These are phyloP conservation scores for Eonycteris spelaea DNA, from an alignment of 2,113 vertebrate species.

Conservation along the genomic window DNA sequence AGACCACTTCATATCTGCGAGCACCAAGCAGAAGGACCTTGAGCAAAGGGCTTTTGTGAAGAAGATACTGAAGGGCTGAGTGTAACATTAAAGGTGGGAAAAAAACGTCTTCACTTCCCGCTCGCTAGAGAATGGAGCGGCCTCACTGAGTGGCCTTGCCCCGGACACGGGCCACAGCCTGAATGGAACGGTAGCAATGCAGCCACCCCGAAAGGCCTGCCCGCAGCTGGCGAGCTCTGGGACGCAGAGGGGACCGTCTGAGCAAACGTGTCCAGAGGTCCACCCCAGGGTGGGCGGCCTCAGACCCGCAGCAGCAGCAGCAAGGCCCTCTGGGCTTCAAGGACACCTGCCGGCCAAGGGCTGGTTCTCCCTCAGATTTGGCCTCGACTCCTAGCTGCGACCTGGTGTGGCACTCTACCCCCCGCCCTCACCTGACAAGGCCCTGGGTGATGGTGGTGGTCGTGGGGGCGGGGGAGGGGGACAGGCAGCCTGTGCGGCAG, in stretches of 20 bases:
- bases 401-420: accelerated
- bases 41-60: neutral
- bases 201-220: neutral
- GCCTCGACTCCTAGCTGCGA: neutral
- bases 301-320: neutral
- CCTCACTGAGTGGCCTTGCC: neutral
- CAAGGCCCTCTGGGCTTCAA: neutral
- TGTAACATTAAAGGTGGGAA: neutral
- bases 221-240: accelerated
- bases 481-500: neutral
- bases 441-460: too few species aligned
- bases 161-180: neutral
- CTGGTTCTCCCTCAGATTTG: too few species aligned
- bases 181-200: neutral
- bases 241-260: accelerated
- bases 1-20: neutral
- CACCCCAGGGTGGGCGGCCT: neutral
- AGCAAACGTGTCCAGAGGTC: accelerated
- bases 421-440: neutral
- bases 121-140: too few species aligned
- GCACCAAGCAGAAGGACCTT: neutral
- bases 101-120: neutral
- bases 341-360: neutral
- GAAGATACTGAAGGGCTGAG: neutral
- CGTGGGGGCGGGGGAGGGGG: too few species aligned